These are phyloP conservation scores for Hetaerina americana DNA, from an alignment of 1,140 invertebrate genomes.

Conservation along the genomic window DNA sequence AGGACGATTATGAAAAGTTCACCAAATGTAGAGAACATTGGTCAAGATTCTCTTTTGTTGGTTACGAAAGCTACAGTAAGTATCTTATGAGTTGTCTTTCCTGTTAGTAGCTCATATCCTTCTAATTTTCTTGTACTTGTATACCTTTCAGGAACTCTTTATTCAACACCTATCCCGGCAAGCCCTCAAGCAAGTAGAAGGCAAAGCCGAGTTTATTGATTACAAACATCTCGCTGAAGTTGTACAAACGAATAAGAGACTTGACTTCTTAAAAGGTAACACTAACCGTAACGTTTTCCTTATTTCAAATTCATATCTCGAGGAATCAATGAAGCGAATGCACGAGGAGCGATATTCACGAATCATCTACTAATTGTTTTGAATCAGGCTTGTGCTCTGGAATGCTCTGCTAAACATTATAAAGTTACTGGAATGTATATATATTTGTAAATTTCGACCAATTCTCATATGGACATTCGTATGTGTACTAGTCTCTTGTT, in stretches of 20 bases:
- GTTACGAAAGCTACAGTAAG: slow-evolving; percentile 61
- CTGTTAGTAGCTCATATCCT: slow-evolving; percentile 37
- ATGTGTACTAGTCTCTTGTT: no score
- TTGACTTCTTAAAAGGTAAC: slow-evolving; percentile 43
- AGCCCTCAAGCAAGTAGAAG: slow-evolving; percentile 32
- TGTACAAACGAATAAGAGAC: slow-evolving; percentile 45
- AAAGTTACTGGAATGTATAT: no score
- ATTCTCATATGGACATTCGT: no score
- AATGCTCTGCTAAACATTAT: no score
- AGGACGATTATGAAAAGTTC: slow-evolving; percentile 80
- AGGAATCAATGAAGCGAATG: no score
- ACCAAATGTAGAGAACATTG: slow-evolving; percentile 62
- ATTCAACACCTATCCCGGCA: slow-evolving; percentile 47
- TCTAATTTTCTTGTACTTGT: no score
- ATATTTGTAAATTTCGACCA: no score
- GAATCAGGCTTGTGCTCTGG: no score
- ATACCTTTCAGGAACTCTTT: slow-evolving; percentile 45
- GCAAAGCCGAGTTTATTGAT: slow-evolving; percentile 35
- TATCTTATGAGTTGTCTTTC: neutral
- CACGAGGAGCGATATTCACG: no score
- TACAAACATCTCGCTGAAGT: slow-evolving; percentile 56
- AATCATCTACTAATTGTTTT: no score
- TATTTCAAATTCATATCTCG: slow-evolving; percentile 7
- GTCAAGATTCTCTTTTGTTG: slow-evolving; percentile 55
- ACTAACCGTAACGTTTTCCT: no score